Base-by-base conservation (phyloP, 2,113 vertebrate species). In the Colistium nudipinnis region DNA sequence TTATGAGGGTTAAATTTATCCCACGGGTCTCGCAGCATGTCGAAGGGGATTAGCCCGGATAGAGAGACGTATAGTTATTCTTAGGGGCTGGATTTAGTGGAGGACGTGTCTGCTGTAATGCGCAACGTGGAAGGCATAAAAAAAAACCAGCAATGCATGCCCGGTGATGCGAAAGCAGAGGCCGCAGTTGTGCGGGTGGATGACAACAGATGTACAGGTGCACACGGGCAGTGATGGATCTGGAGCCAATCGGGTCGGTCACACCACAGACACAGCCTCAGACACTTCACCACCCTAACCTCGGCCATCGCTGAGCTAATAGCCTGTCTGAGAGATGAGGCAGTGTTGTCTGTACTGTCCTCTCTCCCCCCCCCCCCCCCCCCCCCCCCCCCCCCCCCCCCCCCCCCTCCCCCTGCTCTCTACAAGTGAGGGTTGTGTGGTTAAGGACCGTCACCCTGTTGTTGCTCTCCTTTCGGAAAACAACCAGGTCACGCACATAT, bases 11-110 rank as follows among this genome's bases (percentile, higher is more conserved):
- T 75, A 65, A 71, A 68, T 63, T 73, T 61, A 67, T 62, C 84
- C 77, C 45, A 10, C 17, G 19, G 54, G 64, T 76, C 60, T 74
- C 57, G 1, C 69, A 66, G 56, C 63, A 77, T 62, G 70, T 67
- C 62, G 54, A 84, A 82, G 61, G 47, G 76, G 89, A 88, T 88
- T 87, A 88, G 79, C 78, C 83, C 53, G 78, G 74, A 88, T 85
- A 49, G 59, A 72, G 73, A 25, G 28, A 70, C 52, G 73, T 47
- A 69, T 70, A 72, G 74, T 87, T 89, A 81, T 84, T 88, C 80
- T 87, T 84, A 82, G 85, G 33, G 59, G 49, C 45, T 62, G 62
- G 73, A 76, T 80, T 86, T 85, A 76, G 62, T 9, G 13, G 44
- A 62, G 60, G 69, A 72, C 70, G 56, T 43, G 66, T 55, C 68